A percentile compares a stretch with the other conserved stretches of the same genome.
Conservation (phyloP, 2,113 vertebrate genomes). For the Takifugu bimaculatus region DNA sequence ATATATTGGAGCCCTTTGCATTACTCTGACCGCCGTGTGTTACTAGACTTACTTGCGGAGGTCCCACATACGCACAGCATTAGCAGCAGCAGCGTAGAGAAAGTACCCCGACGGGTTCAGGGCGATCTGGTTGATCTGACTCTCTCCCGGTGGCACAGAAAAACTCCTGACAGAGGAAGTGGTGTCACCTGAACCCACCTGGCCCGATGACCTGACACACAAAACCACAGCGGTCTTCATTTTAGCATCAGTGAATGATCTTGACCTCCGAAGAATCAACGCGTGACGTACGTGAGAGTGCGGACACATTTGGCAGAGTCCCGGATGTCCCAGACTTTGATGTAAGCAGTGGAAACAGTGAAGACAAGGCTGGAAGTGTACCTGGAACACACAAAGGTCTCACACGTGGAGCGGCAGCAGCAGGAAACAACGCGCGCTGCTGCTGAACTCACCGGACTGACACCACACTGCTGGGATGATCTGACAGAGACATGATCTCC, state of each 20-base stretch:
- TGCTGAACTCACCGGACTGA: constrained; percentile 68
- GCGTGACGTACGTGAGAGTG: constrained; percentile 83
- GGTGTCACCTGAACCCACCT: constrained; percentile 84
- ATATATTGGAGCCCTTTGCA: background rate
- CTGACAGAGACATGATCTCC: constrained; percentile 92
- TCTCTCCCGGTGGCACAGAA: constrained; percentile 89
- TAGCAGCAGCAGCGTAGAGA: constrained; percentile 92
- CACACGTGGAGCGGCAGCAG: background rate
- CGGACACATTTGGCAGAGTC: constrained; percentile 95
- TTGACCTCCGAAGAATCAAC: no score
- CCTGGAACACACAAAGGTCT: constrained; percentile 25
- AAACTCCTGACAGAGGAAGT: constrained; percentile 80
- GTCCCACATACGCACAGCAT: constrained; percentile 95
- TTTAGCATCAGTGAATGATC: background rate
- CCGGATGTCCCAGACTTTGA: constrained; percentile 98
- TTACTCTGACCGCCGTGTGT: background rate
- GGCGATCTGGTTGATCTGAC: constrained; percentile 93
- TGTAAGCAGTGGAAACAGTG: constrained; percentile 90
- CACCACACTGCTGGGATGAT: constrained; percentile 87
- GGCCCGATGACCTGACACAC: constrained; percentile 84
- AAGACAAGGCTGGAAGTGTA: constrained; percentile 96
- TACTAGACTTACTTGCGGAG: constrained; percentile 83
- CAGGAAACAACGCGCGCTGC: background rate
- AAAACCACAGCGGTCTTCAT: background rate
- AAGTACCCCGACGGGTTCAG: constrained; percentile 89